Conservation (phyloP, 2,797 vertebrate genomes). For the Malacoctenus gilli region DNA sequence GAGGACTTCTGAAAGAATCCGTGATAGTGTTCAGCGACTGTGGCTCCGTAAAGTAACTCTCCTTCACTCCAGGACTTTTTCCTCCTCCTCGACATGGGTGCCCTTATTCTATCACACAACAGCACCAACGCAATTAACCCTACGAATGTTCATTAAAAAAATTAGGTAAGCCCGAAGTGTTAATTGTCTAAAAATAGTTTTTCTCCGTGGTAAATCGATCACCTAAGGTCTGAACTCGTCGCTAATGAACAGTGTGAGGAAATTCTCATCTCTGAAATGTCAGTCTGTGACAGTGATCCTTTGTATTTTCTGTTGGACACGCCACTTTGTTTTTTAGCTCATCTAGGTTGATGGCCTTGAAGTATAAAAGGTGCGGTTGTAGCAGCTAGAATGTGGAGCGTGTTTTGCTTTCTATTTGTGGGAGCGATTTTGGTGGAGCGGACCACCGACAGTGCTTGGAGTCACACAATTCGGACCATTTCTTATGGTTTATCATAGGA, state of each 20-base stretch:
- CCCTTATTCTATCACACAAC: conserved; percentile 68
- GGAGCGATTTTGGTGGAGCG: too few relatives aligned
- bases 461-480: too few relatives aligned
- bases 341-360: too few relatives aligned
- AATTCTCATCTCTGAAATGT: conserved; percentile 40
- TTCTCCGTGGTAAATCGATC: conserved; percentile 62
- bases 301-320: background rate
- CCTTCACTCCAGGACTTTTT: conserved; percentile 49
- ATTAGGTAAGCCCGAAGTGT: conserved; percentile 66
- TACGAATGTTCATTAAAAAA: conserved; percentile 67
- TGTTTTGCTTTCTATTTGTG: too few relatives aligned
- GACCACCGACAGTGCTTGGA: background rate
- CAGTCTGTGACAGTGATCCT: conserved; percentile 2
- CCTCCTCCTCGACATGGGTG: conserved; percentile 53
- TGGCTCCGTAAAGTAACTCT: conserved; percentile 18
- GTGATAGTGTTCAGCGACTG: background rate
- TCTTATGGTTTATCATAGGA: background rate
- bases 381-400: too few relatives aligned
- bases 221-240: conserved; percentile 62
- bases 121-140: conserved; percentile 76
- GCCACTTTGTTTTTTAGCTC: too few relatives aligned
- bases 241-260: conserved; percentile 45
- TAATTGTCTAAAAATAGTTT: conserved; percentile 79
- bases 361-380: too few relatives aligned
- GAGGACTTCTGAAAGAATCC: background rate